Evolutionary conservation across 2,113 vertebrate genomes (phyloP).

Genomic region (Tragelaphus scriptus): DNA sequence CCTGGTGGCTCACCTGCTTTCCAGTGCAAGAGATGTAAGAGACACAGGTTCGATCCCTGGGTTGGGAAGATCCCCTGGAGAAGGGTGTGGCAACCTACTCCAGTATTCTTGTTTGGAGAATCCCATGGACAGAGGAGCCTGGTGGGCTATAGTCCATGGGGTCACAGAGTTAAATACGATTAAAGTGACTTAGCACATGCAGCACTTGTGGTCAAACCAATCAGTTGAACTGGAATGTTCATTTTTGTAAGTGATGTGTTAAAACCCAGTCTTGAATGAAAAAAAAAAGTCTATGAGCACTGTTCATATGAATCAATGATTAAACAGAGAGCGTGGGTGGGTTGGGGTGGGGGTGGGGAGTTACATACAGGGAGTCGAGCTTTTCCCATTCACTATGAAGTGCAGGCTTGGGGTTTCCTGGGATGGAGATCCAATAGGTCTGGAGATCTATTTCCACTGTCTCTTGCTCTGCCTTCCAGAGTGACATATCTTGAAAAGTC

Average conservation of each 20-base stretch:
- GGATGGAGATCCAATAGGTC: background rate
- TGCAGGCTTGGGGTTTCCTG: background rate
- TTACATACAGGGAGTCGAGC: background rate
- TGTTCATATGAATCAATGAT: background rate
- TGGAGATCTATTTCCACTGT: background rate
- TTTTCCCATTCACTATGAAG: background rate
- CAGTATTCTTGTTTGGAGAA: background rate
- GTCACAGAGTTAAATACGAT: fast-evolving
- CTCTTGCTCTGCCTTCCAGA: background rate
- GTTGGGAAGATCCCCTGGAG: background rate
- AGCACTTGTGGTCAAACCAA: background rate
- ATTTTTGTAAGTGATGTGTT: background rate
- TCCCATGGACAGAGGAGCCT: background rate
- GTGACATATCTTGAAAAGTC: background rate
- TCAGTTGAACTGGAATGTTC: background rate
- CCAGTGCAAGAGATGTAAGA: background rate
- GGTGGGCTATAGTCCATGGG: background rate
- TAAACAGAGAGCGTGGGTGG: background rate
- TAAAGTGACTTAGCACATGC: background rate
- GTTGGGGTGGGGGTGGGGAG: fast-evolving
- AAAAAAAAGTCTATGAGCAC: background rate
- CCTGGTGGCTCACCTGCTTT: background rate
- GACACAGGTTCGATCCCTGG: background rate
- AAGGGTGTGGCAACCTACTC: background rate
- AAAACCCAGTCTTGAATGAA: background rate